phyloP scores from a whole-genome alignment of 2,797 vertebrate species.

The Epinephelus awoara region DNA sequence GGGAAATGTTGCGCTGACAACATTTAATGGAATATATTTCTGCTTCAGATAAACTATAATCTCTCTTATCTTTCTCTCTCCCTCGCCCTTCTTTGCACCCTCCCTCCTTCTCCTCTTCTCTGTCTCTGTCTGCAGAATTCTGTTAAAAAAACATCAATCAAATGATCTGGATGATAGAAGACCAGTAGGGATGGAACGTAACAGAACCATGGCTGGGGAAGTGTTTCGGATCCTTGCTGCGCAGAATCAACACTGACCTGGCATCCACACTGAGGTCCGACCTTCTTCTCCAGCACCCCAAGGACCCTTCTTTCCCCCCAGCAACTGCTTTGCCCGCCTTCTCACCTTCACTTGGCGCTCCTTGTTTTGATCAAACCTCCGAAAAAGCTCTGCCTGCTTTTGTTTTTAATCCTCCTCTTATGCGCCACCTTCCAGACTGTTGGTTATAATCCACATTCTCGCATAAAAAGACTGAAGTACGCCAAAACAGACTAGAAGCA shows the following conservation, averaged over 20 bases:
- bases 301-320: slow-evolving; percentile 30
- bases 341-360: slow-evolving; percentile 20
- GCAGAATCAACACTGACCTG: slow-evolving; percentile 68
- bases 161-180: slow-evolving; percentile 63
- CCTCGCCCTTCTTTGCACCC: neutral
- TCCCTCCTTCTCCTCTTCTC: slow-evolving; percentile 27
- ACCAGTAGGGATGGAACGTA: slow-evolving; percentile 86
- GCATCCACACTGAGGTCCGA: slow-evolving; percentile 18
- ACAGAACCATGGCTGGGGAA: slow-evolving; percentile 80
- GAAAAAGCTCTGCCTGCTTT: slow-evolving; percentile 21
- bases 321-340: slow-evolving; percentile 20
- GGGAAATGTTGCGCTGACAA: slow-evolving; percentile 45
- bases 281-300: slow-evolving; percentile 30
- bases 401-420: slow-evolving; percentile 31
- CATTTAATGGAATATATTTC: slow-evolving; percentile 62
- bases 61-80: slow-evolving; percentile 54
- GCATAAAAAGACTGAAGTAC: slow-evolving; percentile 19
- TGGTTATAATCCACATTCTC: slow-evolving; percentile 36
- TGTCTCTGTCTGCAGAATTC: slow-evolving; percentile 68
- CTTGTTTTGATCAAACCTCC: slow-evolving; percentile 19
- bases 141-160: slow-evolving; percentile 21
- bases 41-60: slow-evolving; percentile 65
- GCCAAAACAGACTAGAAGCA: slow-evolving; percentile 38
- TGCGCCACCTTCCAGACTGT: slow-evolving; percentile 23
- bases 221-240: slow-evolving; percentile 53